A percentile compares a stretch with the other conserved stretches of the same genome.
Conservation (phyloP, 2,888 invertebrate species). For the Tenodera sinensis region DNA sequence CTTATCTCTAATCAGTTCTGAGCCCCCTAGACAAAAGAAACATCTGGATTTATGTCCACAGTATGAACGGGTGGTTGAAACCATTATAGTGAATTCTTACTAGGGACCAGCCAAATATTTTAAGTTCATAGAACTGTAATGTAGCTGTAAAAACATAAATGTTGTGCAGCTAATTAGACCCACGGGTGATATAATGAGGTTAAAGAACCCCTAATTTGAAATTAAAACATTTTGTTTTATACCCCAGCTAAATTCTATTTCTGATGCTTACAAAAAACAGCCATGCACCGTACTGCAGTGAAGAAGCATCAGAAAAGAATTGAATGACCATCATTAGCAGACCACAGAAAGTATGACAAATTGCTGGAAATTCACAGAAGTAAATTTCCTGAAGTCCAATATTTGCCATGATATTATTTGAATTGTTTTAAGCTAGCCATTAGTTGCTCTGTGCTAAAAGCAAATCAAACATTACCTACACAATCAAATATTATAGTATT, state of each 20-base stretch:
- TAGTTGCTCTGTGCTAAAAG: neutral
- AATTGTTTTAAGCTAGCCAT: neutral
- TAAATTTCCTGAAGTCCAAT: neutral
- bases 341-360: neutral
- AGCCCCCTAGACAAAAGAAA: neutral
- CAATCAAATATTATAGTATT: neutral
- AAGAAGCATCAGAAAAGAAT: neutral
- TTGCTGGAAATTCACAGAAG: neutral
- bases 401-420: neutral
- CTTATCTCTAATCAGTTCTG: neutral
- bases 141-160: neutral
- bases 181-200: neutral
- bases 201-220: neutral
- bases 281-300: neutral
- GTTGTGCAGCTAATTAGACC: neutral
- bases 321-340: neutral
- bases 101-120: slow-evolving; percentile 28
- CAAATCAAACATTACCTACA: neutral
- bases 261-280: neutral
- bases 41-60: neutral
- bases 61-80: neutral
- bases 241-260: neutral
- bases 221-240: neutral
- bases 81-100: slow-evolving; percentile 25
- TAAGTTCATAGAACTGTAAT: neutral